Evolutionary conservation across 2,797 vertebrate genomes (phyloP), one percentile per base, ranked within the genome.

Genomic region (Tarsius wallacei): DNA sequence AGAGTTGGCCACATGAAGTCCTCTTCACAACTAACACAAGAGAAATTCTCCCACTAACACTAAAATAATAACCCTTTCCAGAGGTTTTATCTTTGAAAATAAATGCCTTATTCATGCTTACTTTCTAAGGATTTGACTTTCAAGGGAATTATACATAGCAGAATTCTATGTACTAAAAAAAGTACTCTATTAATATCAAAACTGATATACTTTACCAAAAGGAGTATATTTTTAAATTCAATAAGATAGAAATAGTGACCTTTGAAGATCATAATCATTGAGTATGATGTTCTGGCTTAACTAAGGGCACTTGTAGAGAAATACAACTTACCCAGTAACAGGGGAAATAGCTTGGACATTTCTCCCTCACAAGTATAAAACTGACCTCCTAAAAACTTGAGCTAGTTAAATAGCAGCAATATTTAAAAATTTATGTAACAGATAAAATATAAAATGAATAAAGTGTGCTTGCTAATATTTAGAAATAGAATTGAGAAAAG

Each of bases 71-170:
- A 91, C 3, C 51, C 87, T 93, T 86, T 24, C 53, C 28, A 53
- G 81, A 89, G 12, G 1, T 22, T 92, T 95, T 11, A 83, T 74
- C 36, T 92, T 91, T 92, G 53, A 83, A 86, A 96, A 47, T 61
- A 47, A 59, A 70, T 82, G 55, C 77, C 64, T 73, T 76, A 89
- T n/a, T 87, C 21, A 26, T 73, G 59, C 86, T 94, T 95, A 76
- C 31, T 49, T 94, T 66, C n/a, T 74, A 94, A 88, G 28, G 61
- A 93, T 57, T 93, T 96, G 33, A 78, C 28, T 93, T 85, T 87
- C 36, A 81, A 94, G 33, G 22, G 8, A 74, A 71, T 87, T 88
- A 73, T 51, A 71, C 59, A 66, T 26, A 83, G 36, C 42, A 70
- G 93, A 95, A 89, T 73, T 91, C 33, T n/a, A 42, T 24, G 17